These are phyloP conservation scores for Albula glossodonta DNA, from an alignment of 2,113 vertebrate species.

Conservation along the genomic window DNA sequence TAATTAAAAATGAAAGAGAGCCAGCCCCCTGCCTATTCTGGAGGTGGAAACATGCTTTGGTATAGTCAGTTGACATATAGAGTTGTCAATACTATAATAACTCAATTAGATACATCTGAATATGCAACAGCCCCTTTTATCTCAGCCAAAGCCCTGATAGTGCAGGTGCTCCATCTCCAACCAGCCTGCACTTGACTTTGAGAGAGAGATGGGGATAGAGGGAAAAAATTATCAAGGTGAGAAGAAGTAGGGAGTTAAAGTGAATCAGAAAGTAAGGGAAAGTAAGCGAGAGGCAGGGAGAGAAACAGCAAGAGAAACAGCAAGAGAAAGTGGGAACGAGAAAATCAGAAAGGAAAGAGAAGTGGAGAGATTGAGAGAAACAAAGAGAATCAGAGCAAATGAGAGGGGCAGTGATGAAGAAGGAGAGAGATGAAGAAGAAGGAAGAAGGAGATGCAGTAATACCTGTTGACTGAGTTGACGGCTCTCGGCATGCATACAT, in stretches of 20 bases:
- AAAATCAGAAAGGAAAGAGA: too few species aligned
- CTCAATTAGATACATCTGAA: not conserved
- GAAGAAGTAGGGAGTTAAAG: too few species aligned
- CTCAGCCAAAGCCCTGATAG: not conserved
- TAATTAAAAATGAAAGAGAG: not conserved
- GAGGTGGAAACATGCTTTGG: not conserved
- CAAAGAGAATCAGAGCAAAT: conserved; percentile 41
- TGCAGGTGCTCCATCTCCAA: not conserved
- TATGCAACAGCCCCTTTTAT: not conserved
- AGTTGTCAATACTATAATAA: not conserved
- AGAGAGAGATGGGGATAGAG: too few species aligned
- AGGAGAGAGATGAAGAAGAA: conserved; percentile 43
- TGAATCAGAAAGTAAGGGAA: not conserved
- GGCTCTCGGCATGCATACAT: too few species aligned
- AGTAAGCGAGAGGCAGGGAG: not conserved
- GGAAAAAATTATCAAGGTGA: too few species aligned
- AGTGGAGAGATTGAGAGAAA: not conserved
- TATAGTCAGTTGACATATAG: not conserved
- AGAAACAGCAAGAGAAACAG: not conserved
- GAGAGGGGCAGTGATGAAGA: conserved; percentile 56
- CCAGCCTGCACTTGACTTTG: not conserved
- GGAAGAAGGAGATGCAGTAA: conserved; percentile 3
- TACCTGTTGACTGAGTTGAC: too few species aligned
- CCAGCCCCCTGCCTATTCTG: not conserved
- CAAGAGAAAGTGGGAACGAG: not conserved